phyloP scores from a whole-genome alignment of 2,113 vertebrate genomes.

The Paraplagusia blochii region DNA sequence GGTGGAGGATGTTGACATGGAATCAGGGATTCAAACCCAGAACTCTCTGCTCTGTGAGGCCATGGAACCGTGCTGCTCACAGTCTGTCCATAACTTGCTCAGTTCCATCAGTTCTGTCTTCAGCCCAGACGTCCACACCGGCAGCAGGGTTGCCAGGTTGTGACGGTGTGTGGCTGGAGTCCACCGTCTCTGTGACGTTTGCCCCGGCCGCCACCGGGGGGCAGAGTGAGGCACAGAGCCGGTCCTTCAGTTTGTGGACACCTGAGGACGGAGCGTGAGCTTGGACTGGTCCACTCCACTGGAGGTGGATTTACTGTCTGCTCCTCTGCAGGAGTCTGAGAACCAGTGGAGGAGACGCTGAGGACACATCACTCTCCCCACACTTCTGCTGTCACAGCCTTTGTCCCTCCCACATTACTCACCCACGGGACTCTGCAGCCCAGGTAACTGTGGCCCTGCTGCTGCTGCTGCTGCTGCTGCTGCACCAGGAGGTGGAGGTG shows the following conservation, averaged over 20 bases:
- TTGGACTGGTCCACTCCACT: no score
- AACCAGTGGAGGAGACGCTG: slow-evolving; percentile 42
- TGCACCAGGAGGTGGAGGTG: slow-evolving; percentile 4
- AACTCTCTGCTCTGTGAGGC: no score
- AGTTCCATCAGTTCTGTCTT: slow-evolving; percentile 25
- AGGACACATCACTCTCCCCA: slow-evolving; percentile 94
- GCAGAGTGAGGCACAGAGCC: no score
- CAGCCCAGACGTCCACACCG: slow-evolving; percentile 49
- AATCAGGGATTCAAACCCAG: no score
- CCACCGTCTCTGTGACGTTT: slow-evolving; percentile 37
- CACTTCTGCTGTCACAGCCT: slow-evolving; percentile 97
- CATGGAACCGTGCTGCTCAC: no score
- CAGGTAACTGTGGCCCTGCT: slow-evolving; percentile 87
- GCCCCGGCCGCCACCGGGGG: slow-evolving; percentile 25
- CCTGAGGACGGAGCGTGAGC: no score
- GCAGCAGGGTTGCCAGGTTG: slow-evolving; percentile 60
- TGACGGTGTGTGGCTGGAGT: slow-evolving; percentile 56
- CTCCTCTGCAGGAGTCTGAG: slow-evolving; percentile 29
- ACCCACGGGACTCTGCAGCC: slow-evolving; percentile 83
- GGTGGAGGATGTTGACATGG: no score
- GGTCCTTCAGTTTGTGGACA: no score
- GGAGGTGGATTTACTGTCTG: neutral
- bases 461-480: slow-evolving; percentile 30
- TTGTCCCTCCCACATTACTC: slow-evolving; percentile 89
- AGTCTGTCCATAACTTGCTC: no score